Evolutionary conservation across 2,888 invertebrate genomes (phyloP), one percentile per base, ranked within the genome.

Genomic region (Meteorus cinctellus): DNA sequence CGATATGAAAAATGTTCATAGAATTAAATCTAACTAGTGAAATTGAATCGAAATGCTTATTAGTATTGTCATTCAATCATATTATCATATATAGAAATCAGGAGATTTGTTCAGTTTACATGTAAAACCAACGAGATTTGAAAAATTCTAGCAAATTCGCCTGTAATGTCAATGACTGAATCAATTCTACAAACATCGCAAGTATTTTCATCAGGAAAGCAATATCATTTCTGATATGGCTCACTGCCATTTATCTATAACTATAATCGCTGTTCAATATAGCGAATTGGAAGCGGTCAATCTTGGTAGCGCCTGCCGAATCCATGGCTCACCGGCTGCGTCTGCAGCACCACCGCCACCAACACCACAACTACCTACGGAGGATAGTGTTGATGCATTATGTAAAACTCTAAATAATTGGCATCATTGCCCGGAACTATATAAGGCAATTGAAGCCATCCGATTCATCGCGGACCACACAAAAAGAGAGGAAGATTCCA

Each of bases 381-480:
- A 84, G 84, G 89, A 87, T 89, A 91, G 91, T 87, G 91, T 91
- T 89, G 92, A 91, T 83, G 91, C 91, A 83, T 91, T 93, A 82
- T 92, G 93, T 89, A 91, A 91, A 88, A 91, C 93, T 82, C 91
- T 92, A 83, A 94, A 94, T 83, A 93, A 95, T 84, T 96, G 96
- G 96, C 96, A 96, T 89, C 94, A 94, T 89, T 97, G 97, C 90
- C 96, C 97, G 60, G 97, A 97, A 90, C 93, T 97, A 82, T 95
- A 96, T 90, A 96, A 96, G 90, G 97, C 97, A 85, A 96, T 97
- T 90, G 96, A 97, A 89, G 97, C 97, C 81, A 96, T 97, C 82
- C 93, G 95, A 86, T 97, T 96, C 89, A 97, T 97, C 86, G 97
- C 97, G 69, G 97, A 97, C 90, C 97, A 97, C 90, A 97, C 96